phyloP scores from a whole-genome alignment of 2,888 invertebrate genomes.

The Cerceris rybyensis region DNA sequence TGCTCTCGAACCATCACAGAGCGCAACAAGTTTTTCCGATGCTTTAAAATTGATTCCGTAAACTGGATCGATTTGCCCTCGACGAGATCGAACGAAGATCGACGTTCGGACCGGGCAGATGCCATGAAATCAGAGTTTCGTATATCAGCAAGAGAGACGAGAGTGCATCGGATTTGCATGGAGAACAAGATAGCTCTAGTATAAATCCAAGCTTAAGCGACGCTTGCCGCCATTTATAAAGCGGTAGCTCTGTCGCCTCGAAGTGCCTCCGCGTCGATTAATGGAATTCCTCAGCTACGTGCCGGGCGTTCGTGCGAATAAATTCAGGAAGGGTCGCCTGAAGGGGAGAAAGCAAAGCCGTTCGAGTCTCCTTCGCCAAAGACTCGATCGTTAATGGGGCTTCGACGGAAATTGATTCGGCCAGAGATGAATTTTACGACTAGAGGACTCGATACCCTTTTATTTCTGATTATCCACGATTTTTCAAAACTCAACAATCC shows the following conservation, averaged over 20 bases:
- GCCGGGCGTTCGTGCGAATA: slow-evolving; percentile 68
- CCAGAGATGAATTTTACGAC: slow-evolving; percentile 39
- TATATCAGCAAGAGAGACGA: slow-evolving; percentile 16
- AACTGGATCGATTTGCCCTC: too few relatives aligned
- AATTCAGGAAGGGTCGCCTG: slow-evolving; percentile 60
- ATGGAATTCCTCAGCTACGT: slow-evolving; percentile 49
- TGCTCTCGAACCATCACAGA: too few relatives aligned
- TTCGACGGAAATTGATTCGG: slow-evolving; percentile 67
- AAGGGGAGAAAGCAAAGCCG: slow-evolving; percentile 6
- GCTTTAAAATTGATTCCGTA: too few relatives aligned
- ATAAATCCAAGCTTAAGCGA: slow-evolving; percentile 66
- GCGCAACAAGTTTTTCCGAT: too few relatives aligned
- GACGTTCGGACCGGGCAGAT: too few relatives aligned
- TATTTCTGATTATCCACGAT: too few relatives aligned
- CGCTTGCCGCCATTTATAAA: slow-evolving; percentile 64
- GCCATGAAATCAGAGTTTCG: background rate
- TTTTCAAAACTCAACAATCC: too few relatives aligned
- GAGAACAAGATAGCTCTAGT: slow-evolving; percentile 20
- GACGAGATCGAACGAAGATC: too few relatives aligned
- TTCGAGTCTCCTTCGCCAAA: slow-evolving; percentile 1
- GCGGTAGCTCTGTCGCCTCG: slow-evolving; percentile 58
- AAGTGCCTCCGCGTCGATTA: slow-evolving; percentile 68
- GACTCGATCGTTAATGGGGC: slow-evolving; percentile 64
- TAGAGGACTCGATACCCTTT: too few relatives aligned
- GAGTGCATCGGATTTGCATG: slow-evolving; percentile 20